These are phyloP conservation scores for Torymus texanus DNA, from an alignment of 2,888 invertebrate species.

Conservation along the genomic window DNA sequence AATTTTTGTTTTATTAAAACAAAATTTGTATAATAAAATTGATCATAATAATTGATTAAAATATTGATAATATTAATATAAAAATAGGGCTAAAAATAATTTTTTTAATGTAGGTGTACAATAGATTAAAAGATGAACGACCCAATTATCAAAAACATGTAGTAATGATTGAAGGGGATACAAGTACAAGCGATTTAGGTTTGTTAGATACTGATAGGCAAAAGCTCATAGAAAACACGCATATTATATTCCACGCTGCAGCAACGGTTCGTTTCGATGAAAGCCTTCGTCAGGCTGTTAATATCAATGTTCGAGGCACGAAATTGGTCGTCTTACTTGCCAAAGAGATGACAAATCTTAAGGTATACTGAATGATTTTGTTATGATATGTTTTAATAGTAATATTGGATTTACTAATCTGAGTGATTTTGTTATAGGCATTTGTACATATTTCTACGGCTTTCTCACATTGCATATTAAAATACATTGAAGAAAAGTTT, in stretches of 20 bases:
- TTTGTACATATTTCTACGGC: slow-evolving; percentile 72
- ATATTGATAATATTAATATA: too few species aligned
- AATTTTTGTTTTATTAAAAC: too few species aligned
- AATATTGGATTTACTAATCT: too few species aligned
- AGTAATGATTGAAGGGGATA: slow-evolving; percentile 78
- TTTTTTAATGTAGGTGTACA: slow-evolving; percentile 75
- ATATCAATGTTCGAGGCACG: slow-evolving; percentile 84
- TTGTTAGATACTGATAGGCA: slow-evolving; percentile 76
- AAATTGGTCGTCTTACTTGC: slow-evolving; percentile 81
- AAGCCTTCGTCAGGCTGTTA: slow-evolving; percentile 79
- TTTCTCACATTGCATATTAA: slow-evolving; percentile 67
- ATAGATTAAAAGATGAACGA: slow-evolving; percentile 74
- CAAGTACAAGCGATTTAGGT: slow-evolving; percentile 76
- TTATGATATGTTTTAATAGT: neutral
- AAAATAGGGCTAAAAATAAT: too few species aligned
- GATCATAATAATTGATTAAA: too few species aligned
- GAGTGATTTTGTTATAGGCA: slow-evolving; percentile 60
- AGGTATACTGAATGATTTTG: slow-evolving; percentile 73
- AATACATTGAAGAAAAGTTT: slow-evolving; percentile 69
- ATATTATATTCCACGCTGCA: slow-evolving; percentile 84
- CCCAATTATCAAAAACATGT: slow-evolving; percentile 78
- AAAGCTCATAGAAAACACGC: slow-evolving; percentile 76
- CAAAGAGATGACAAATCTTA: slow-evolving; percentile 80
- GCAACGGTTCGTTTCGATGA: slow-evolving; percentile 87
- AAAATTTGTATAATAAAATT: too few species aligned